Conservation (phyloP, 1,140 invertebrate species). For the Microplitis demolitor region DNA sequence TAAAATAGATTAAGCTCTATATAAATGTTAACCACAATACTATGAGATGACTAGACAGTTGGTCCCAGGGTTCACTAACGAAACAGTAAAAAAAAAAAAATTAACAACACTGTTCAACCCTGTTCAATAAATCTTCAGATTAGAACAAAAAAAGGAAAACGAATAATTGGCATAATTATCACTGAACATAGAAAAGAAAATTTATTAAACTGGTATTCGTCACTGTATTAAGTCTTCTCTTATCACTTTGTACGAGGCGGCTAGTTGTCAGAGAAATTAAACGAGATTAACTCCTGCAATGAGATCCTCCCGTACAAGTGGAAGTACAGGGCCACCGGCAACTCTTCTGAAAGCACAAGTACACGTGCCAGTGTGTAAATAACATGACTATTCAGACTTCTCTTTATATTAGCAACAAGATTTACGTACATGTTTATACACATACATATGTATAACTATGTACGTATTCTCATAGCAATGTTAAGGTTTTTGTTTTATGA, state of each 20-base stretch:
- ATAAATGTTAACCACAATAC: neutral
- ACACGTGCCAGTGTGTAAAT: neutral
- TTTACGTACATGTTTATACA: neutral
- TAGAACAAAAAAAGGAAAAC: neutral
- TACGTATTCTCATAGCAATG: neutral
- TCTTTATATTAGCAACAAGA: conserved; percentile 11
- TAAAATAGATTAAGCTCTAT: neutral
- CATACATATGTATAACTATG: neutral
- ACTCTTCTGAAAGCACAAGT: conserved; percentile 50
- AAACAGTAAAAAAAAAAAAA: neutral
- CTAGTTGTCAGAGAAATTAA: conserved; percentile 18
- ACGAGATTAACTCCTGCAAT: conserved; percentile 48
- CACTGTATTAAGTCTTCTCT: neutral
- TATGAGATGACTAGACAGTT: neutral
- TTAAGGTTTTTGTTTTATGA: neutral
- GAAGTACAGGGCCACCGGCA: conserved; percentile 46
- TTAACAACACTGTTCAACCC: neutral
- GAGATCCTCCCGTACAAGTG: conserved; percentile 50
- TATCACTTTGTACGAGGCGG: neutral
- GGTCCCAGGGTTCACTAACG: neutral
- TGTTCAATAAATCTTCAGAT: neutral
- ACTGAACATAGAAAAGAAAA: too few relatives aligned
- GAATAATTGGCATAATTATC: too few relatives aligned
- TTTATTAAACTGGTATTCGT: too few relatives aligned
- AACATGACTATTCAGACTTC: conserved; percentile 1